phyloP scores from a whole-genome alignment of 2,113 vertebrate genomes.

The Aegithalos caudatus region DNA sequence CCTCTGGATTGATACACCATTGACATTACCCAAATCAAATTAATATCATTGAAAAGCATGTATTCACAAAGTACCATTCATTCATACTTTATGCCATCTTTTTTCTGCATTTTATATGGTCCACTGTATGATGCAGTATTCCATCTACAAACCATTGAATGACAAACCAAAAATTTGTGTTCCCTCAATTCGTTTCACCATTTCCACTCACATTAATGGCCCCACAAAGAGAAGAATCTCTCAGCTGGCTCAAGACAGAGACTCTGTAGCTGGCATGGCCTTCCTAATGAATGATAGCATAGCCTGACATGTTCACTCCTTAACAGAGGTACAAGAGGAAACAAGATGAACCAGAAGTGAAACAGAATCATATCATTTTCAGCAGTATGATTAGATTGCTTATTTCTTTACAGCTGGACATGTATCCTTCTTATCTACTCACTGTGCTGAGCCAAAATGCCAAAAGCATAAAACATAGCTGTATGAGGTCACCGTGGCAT shows the following conservation, averaged over 20 bases:
- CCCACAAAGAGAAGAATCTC: not conserved
- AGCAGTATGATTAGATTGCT: not conserved
- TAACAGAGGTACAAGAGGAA: not conserved
- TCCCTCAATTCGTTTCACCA: not conserved
- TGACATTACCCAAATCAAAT: not conserved
- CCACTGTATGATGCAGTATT: not conserved
- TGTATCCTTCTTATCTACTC: not conserved
- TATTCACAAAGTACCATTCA: not conserved
- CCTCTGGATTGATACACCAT: not conserved
- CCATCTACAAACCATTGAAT: not conserved
- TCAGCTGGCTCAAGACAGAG: not conserved
- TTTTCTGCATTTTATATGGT: not conserved
- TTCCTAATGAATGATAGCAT: not conserved
- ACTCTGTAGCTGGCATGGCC: not conserved
- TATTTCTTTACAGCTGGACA: conserved; percentile 13
- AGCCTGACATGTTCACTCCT: not conserved
- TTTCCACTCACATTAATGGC: not conserved
- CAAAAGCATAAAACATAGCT: not conserved
- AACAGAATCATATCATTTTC: not conserved
- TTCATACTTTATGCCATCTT: not conserved
- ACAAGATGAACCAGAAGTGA: conserved; percentile 16
- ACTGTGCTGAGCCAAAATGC: not conserved
- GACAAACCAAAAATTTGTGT: not conserved
- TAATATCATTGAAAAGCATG: not conserved
- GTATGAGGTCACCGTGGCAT: not conserved